A percentile compares a stretch with the other conserved stretches of the same genome.
Evolutionary conservation across 2,888 invertebrate genomes (phyloP).

Genomic region (Drosophila trichaetosa): DNA sequence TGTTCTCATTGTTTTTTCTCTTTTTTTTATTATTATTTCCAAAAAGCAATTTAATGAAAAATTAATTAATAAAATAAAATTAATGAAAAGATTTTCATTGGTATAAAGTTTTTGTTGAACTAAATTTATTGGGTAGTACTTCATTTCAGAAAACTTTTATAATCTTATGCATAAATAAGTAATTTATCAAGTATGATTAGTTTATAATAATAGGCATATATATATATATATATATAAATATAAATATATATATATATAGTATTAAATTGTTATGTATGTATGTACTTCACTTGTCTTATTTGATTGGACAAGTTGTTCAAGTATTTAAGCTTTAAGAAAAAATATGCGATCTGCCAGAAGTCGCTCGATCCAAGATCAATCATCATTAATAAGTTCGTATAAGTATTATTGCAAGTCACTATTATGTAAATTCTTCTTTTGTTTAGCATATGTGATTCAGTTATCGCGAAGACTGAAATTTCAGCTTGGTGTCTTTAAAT

Average conservation of each 20-base stretch:
- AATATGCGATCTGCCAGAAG: slow-evolving; percentile 50
- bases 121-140: slow-evolving; percentile 87
- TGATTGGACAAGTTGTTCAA: slow-evolving; percentile 45
- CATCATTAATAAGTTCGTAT: slow-evolving; percentile 43
- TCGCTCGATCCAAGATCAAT: slow-evolving; percentile 71
- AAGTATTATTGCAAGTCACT: slow-evolving; percentile 55
- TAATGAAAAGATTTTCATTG: slow-evolving; percentile 82
- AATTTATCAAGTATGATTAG: slow-evolving; percentile 52
- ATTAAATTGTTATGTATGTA: slow-evolving; percentile 45
- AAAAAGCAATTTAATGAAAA: slow-evolving; percentile 79
- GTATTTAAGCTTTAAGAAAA: slow-evolving; percentile 51
- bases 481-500: slow-evolving; percentile 39
- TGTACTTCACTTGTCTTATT: slow-evolving; percentile 35
- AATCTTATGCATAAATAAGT: slow-evolving; percentile 70
- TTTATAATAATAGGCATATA: slow-evolving; percentile 56
- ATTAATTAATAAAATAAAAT: slow-evolving; percentile 75
- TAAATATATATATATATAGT: slow-evolving; percentile 52
- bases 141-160: slow-evolving; percentile 74
- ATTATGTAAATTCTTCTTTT: slow-evolving; percentile 15
- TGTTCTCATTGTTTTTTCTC: slow-evolving; percentile 18
- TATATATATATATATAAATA: slow-evolving; percentile 23
- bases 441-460: slow-evolving; percentile 29
- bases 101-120: slow-evolving; percentile 85
- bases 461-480: slow-evolving; percentile 31
- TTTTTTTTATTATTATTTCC: slow-evolving; percentile 32